phyloP scores from a whole-genome alignment of 2,113 vertebrate species.

The Brachionichthys hirsutus region DNA sequence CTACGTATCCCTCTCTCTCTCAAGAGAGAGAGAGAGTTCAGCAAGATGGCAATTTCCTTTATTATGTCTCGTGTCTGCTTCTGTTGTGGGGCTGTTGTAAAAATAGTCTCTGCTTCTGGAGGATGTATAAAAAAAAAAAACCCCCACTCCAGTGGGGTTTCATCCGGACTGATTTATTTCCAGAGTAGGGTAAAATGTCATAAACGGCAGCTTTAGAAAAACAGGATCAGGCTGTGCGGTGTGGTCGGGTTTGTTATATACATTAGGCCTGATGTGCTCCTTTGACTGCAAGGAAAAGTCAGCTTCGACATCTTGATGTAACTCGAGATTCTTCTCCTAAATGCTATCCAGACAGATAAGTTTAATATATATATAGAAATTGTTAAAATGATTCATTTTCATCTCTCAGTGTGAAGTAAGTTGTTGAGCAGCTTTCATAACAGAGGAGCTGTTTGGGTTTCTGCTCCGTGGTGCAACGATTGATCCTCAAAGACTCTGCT shows the following conservation, averaged over 20 bases:
- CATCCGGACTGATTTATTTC: conserved; percentile 71
- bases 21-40: conserved; percentile 62
- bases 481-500: conserved; percentile 25
- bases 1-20: conserved; percentile 63
- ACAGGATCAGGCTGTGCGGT: conserved; percentile 61
- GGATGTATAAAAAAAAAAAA: conserved; percentile 74
- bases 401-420: conserved; percentile 6
- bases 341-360: conserved; percentile 59
- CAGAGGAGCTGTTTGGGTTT: conserved; percentile 2
- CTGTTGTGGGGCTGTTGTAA: conserved; percentile 75
- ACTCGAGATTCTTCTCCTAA: conserved; percentile 44
- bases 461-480: background rate
- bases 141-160: conserved; percentile 57
- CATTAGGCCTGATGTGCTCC: conserved; percentile 70
- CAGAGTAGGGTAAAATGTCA: conserved; percentile 76
- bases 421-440: conserved; percentile 13
- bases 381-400: conserved; percentile 49
- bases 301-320: conserved; percentile 58
- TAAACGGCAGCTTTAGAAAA: conserved; percentile 77
- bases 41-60: conserved; percentile 77
- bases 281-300: conserved; percentile 58
- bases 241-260: conserved; percentile 74
- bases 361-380: conserved; percentile 15
- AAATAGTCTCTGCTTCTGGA: conserved; percentile 73
- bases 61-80: conserved; percentile 75